phyloP scores from a whole-genome alignment of 37 sponge, comb jelly and placozoan species.

The Ianthella basta region DNA sequence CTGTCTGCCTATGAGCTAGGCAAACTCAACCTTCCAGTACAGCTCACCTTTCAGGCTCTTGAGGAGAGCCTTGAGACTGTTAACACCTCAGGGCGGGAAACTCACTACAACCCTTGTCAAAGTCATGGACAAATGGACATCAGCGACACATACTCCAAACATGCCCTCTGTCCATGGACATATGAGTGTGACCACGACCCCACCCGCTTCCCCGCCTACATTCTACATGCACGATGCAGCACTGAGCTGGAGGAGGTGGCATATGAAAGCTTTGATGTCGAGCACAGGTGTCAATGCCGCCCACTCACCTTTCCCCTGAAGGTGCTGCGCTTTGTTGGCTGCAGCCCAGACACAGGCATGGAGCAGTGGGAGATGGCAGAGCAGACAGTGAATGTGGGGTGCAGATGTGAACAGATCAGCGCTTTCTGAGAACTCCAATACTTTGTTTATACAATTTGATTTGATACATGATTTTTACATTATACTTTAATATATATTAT shows the following conservation, averaged over 20 bases:
- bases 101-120: neutral
- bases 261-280: neutral
- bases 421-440: too few species aligned
- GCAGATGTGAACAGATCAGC: neutral
- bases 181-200: slow-evolving; percentile 66
- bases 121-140: neutral
- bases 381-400: slow-evolving; percentile 25
- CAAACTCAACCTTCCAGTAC: neutral
- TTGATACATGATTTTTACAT: too few species aligned
- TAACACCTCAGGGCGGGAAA: neutral
- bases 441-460: too few species aligned
- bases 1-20: neutral
- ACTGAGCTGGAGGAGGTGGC: neutral
- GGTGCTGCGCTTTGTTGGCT: neutral
- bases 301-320: neutral
- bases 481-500: too few species aligned
- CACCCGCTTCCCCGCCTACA: slow-evolving; percentile 49
- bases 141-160: neutral
- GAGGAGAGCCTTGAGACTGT: neutral
- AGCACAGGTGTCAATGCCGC: neutral
- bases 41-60: neutral
- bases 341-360: neutral
- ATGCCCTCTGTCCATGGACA: slow-evolving; percentile 34
- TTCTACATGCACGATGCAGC: slow-evolving; percentile 56
- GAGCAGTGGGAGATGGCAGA: neutral